Percentiles rank a stretch among this genome's conserved stretches.
Conservation (phyloP, 2,888 invertebrate genomes). For the Lordiphosa fenestrarum region DNA sequence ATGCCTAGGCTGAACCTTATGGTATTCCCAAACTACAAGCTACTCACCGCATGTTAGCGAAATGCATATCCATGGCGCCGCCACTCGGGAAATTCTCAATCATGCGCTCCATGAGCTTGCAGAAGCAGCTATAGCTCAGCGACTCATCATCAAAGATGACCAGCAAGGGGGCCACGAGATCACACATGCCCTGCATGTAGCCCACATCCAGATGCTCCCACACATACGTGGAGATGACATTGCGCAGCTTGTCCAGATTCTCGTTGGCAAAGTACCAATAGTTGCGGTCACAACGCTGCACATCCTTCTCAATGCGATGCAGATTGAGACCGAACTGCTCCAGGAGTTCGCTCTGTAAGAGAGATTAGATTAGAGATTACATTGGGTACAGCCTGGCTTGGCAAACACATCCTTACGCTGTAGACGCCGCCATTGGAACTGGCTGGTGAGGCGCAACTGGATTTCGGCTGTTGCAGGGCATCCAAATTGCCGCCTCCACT, state of each 20-base stretch:
- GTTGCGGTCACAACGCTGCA: slow-evolving; percentile 96
- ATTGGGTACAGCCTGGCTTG: too few relatives aligned
- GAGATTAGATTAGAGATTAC: neutral
- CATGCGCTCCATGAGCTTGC: slow-evolving; percentile 94
- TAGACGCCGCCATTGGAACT: slow-evolving; percentile 96
- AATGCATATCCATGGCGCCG: slow-evolving; percentile 96
- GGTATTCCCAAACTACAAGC: too few relatives aligned
- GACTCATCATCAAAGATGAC: slow-evolving; percentile 97
- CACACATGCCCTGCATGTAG: slow-evolving; percentile 99
- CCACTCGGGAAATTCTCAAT: slow-evolving; percentile 95
- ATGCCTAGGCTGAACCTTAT: too few relatives aligned
- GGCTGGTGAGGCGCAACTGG: slow-evolving; percentile 90
- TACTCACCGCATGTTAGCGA: slow-evolving; percentile 92
- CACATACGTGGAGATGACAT: slow-evolving; percentile 98
- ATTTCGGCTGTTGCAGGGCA: slow-evolving; percentile 81
- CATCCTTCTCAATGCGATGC: slow-evolving; percentile 97
- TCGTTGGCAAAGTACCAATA: slow-evolving; percentile 94
- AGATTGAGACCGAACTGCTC: slow-evolving; percentile 93
- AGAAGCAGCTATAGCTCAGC: slow-evolving; percentile 94
- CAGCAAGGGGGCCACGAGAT: slow-evolving; percentile 94
- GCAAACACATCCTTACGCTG: slow-evolving; percentile 83
- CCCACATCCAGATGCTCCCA: slow-evolving; percentile 97
- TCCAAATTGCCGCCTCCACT: slow-evolving; percentile 52
- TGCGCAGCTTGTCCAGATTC: slow-evolving; percentile 94
- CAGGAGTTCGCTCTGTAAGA: slow-evolving; percentile 88